Evolutionary conservation across 2,113 vertebrate genomes (phyloP).

Genomic region (Oxyruncus cristatus): DNA sequence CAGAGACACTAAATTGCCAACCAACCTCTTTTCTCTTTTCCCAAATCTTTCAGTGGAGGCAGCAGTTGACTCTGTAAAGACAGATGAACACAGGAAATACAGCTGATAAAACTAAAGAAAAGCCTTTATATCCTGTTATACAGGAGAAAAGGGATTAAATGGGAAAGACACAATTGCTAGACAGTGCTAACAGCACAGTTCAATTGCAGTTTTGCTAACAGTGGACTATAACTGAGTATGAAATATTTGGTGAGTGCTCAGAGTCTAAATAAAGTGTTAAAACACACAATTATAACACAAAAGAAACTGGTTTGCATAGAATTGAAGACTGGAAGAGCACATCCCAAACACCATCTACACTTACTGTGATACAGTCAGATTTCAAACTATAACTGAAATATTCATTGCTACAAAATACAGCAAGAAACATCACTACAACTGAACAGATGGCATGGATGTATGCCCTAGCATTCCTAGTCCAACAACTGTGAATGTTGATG

Average conservation of each 20-base stretch:
- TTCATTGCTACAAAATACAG: background rate
- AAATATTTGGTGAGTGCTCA: background rate
- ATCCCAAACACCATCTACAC: background rate
- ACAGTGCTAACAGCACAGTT: background rate
- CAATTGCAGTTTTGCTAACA: background rate
- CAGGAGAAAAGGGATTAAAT: background rate
- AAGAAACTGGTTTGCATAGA: background rate
- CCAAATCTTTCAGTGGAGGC: background rate
- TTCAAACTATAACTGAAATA: background rate
- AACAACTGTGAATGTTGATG: background rate
- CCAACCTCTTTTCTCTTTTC: background rate
- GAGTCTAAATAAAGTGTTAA: background rate
- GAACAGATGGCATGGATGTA: background rate
- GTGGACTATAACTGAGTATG: background rate
- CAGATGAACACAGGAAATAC: background rate
- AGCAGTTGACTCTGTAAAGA: background rate
- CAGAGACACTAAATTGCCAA: background rate
- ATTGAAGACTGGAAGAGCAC: background rate
- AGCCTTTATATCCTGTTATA: background rate
- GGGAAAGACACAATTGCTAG: background rate
- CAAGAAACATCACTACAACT: background rate
- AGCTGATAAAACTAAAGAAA: background rate
- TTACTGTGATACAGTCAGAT: background rate
- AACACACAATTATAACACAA: background rate
- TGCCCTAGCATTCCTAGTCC: background rate